Conservation (phyloP, 2,113 vertebrate species). For the Corvus hawaiiensis region DNA sequence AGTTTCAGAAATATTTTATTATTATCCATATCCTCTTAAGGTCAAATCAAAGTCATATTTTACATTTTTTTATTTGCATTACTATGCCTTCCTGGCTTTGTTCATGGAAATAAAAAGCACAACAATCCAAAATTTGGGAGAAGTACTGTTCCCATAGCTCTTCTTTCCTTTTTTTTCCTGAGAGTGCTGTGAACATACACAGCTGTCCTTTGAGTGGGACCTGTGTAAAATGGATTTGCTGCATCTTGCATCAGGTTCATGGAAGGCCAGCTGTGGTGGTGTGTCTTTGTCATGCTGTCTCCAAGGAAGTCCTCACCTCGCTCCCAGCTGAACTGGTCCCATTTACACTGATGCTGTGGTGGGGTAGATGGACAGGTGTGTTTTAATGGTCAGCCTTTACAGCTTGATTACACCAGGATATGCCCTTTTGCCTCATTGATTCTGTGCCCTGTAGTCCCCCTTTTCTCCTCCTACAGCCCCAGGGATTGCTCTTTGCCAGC, state of each 20-base stretch:
- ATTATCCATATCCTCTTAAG: conserved; percentile 51
- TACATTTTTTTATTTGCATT: conserved; percentile 26
- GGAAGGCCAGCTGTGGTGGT: background rate
- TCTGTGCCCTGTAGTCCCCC: background rate
- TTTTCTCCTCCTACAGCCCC: background rate
- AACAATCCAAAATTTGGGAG: background rate
- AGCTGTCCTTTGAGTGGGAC: background rate
- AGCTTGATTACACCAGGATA: background rate
- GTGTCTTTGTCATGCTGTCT: background rate
- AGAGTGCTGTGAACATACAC: background rate
- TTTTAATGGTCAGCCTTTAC: background rate
- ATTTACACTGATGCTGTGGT: background rate
- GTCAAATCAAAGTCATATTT: conserved; percentile 57
- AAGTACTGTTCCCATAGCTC: background rate
- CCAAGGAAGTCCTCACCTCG: background rate
- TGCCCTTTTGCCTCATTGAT: background rate
- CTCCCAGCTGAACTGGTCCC: background rate
- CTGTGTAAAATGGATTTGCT: background rate
- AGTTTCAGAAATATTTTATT: conserved; percentile 66
- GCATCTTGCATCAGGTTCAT: background rate
- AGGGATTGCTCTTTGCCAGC: background rate
- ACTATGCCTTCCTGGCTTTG: background rate
- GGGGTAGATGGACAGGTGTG: background rate
- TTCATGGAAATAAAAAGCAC: background rate
- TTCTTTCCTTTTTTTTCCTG: background rate